These are phyloP conservation scores for Rattus rattus DNA, from an alignment of 2,113 vertebrate species.

Conservation along the genomic window DNA sequence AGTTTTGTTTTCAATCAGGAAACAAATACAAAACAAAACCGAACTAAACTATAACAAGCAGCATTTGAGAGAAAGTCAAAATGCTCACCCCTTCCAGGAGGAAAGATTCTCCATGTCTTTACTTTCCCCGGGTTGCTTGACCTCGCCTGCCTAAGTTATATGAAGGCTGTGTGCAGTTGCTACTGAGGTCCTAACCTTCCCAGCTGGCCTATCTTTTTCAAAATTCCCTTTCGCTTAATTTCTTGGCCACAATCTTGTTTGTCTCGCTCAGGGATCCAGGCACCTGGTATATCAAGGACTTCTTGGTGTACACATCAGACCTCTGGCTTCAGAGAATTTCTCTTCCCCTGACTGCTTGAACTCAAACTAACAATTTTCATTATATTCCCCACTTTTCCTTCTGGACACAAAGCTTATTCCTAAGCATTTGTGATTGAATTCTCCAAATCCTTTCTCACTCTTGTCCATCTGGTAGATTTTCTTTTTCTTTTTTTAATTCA, in stretches of 20 bases:
- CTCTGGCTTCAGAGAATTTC: not conserved
- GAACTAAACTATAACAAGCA: slow-evolving; percentile 11
- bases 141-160: slow-evolving; percentile 42
- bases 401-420: not conserved
- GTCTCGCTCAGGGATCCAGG: slow-evolving; percentile 50
- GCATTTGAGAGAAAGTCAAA: not conserved
- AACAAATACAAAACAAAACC: not conserved
- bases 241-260: not conserved
- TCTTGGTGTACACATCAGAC: not conserved
- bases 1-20: not conserved
- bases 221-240: slow-evolving; percentile 47
- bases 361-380: not conserved
- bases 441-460: slow-evolving; percentile 13
- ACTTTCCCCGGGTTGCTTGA: slow-evolving; percentile 15
- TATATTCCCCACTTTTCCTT: not conserved
- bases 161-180: not conserved
- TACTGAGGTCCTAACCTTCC: slow-evolving; percentile 11
- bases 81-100: not conserved
- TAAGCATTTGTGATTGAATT: slow-evolving; percentile 30
- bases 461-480: not conserved
- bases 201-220: not conserved
- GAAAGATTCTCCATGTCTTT: not conserved
- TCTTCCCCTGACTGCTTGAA: slow-evolving; percentile 20
- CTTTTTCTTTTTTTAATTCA: not conserved
- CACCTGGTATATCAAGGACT: not conserved